Percentiles rank a stretch among this genome's conserved stretches.
Evolutionary conservation across 2,888 invertebrate species (phyloP).

Genomic region (Phaedon cochleariae): DNA sequence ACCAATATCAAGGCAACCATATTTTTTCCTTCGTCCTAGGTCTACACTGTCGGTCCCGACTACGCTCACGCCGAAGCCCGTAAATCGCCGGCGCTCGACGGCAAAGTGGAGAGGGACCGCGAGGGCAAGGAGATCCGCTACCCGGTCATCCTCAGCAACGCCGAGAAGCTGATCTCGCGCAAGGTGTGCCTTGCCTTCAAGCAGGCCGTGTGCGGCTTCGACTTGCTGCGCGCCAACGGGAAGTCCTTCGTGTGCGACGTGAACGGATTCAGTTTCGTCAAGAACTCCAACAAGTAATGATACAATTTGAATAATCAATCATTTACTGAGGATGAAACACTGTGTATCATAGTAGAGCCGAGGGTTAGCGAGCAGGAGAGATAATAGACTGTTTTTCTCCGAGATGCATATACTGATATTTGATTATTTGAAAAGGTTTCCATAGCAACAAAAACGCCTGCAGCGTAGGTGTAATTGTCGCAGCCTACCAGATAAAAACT

Average conservation of each 20-base stretch:
- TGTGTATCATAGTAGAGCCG: no score
- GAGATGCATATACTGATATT: no score
- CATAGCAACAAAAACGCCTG: no score
- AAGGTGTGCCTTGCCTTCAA: conserved; percentile 96
- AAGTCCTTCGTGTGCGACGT: conserved; percentile 99
- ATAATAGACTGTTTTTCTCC: no score
- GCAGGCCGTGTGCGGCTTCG: conserved; percentile 99
- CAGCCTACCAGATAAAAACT: no score
- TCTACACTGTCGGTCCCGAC: conserved; percentile 99
- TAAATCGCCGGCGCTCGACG: conserved; percentile 97
- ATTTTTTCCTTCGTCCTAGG: conserved; percentile 65
- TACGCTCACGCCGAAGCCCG: conserved; percentile 99
- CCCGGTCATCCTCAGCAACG: conserved; percentile 96
- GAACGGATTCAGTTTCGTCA: conserved; percentile 99
- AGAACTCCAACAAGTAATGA: conserved; percentile 89
- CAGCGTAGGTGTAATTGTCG: no score
- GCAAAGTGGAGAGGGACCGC: conserved; percentile 97
- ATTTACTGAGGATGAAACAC: no score
- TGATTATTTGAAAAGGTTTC: no score
- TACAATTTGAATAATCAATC: no score
- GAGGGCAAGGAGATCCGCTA: conserved; percentile 99
- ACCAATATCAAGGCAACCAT: no score
- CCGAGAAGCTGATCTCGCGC: conserved; percentile 96
- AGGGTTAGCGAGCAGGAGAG: no score
- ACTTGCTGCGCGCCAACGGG: conserved; percentile 95